Base-by-base conservation (phyloP, 2,888 invertebrate species). In the Schizotus pectinicornis region DNA sequence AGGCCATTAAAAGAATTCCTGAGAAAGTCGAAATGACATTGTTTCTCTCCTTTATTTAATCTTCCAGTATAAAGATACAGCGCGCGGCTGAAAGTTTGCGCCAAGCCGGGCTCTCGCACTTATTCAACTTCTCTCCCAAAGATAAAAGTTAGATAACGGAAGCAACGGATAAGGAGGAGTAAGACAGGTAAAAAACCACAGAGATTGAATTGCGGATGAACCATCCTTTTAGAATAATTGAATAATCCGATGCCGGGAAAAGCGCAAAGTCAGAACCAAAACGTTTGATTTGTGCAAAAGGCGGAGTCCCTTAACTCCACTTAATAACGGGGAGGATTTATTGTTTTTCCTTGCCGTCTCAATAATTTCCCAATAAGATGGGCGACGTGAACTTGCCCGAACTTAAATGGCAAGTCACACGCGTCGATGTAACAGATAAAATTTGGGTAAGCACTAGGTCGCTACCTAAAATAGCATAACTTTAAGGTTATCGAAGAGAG, bases 211-310 rank as follows among this genome's bases (percentile, higher is more conserved):
- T 71, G 72, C 67, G 69, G 71, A 69, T 68, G 72, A 73, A 68
- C 64, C 69, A 66, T 70, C 70, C 72, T 73, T 73, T 74, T 71
- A 73, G 70, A 73, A 74, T 74, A 76, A 76, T 76, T 76, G 73
- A 74, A 75, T 74, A 72, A 75, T 70, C 70, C 65, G 56, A 61
- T 65, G 62, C 61, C 50, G 56, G 59, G 55, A 64, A 59, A 62
- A 64, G 53, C 55, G 56, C 63, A 57, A 49, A 58, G 53, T 53
- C 39, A 14, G 42, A 46, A 33, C 45, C 41, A 45, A 54, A 49
- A 54, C 51, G 50, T 46, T 56, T 56, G 50, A 51, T 51, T 51
- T 56, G 51, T 51, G 37, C 45, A 22, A 54, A 54, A 34, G 13
- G 22, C 36, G 11, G 13, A 32, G n/a, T 38, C 11, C 8, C 46